These are phyloP conservation scores for Amphilophus citrinellus DNA, from an alignment of 2,113 vertebrate genomes.

Conservation along the genomic window DNA sequence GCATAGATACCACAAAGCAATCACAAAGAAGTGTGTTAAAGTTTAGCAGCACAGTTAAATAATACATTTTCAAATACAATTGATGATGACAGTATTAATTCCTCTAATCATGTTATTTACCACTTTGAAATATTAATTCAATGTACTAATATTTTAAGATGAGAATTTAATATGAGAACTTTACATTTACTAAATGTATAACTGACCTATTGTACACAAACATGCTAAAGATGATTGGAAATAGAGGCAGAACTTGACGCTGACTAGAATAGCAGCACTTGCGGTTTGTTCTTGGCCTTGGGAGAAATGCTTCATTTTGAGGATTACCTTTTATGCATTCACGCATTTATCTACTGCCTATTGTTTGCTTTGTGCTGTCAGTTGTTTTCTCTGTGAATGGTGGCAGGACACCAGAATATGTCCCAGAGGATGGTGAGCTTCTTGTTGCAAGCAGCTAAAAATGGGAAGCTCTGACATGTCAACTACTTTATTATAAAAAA, in stretches of 20 bases:
- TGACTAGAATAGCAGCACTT: background rate
- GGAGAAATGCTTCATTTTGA: background rate
- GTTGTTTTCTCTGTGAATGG: slow-evolving; percentile 5
- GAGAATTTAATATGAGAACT: no score
- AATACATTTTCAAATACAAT: no score
- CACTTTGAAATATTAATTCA: no score
- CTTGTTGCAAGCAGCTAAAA: slow-evolving; percentile 14
- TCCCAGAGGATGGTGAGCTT: slow-evolving; percentile 23
- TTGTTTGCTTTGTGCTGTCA: slow-evolving; percentile 22
- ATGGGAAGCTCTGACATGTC: slow-evolving; percentile 22
- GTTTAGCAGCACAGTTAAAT: no score
- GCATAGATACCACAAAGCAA: no score
- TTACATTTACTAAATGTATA: no score
- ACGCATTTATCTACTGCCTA: slow-evolving; percentile 20
- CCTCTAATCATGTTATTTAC: no score
- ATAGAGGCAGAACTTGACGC: background rate
- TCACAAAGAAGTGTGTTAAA: no score
- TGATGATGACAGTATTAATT: no score
- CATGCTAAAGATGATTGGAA: background rate
- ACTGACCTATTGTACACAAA: background rate
- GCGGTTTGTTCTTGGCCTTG: background rate
- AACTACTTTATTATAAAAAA: slow-evolving; percentile 8
- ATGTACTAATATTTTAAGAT: no score
- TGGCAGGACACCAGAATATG: slow-evolving; percentile 1
- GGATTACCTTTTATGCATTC: background rate